A percentile compares a stretch with the other conserved stretches of the same genome.
These are phyloP conservation scores for Drosophila tsacasi DNA, from an alignment of 1,140 invertebrate species.

Conservation along the genomic window DNA sequence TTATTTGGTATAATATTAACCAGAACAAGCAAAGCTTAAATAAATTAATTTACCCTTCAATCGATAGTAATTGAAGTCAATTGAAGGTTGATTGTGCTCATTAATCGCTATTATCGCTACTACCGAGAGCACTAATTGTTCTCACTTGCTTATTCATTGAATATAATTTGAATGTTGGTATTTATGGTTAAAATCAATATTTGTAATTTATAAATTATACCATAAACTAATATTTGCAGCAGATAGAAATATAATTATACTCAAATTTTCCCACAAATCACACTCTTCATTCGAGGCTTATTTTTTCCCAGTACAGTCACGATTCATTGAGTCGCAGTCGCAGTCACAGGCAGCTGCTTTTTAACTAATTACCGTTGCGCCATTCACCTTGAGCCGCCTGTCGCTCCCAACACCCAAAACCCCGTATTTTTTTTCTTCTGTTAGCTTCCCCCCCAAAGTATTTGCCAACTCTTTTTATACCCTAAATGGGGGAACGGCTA, in stretches of 20 bases:
- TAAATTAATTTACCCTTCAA: too few relatives aligned
- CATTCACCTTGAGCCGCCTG: slow-evolving; percentile 77
- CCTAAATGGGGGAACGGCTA: background rate
- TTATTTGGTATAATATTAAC: too few relatives aligned
- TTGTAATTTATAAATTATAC: background rate
- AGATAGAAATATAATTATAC: too few relatives aligned
- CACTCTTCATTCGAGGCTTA: background rate
- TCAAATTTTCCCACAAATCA: background rate
- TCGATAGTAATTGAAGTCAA: too few relatives aligned
- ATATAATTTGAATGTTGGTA: background rate
- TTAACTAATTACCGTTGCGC: slow-evolving; percentile 79
- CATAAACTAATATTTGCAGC: background rate
- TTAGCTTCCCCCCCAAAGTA: background rate
- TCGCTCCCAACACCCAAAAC: slow-evolving; percentile 71
- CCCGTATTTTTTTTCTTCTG: slow-evolving; percentile 25
- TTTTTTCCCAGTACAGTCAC: slow-evolving; percentile 30
- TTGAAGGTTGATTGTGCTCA: too few relatives aligned
- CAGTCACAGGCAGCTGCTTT: slow-evolving; percentile 60
- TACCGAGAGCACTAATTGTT: background rate
- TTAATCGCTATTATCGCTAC: background rate
- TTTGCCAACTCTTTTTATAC: slow-evolving; percentile 33
- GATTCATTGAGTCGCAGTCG: slow-evolving; percentile 47
- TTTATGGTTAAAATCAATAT: too few relatives aligned
- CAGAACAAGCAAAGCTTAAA: too few relatives aligned
- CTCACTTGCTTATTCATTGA: background rate